phyloP scores from a whole-genome alignment of 2,113 vertebrate species.

The Myxocyprinus asiaticus region DNA sequence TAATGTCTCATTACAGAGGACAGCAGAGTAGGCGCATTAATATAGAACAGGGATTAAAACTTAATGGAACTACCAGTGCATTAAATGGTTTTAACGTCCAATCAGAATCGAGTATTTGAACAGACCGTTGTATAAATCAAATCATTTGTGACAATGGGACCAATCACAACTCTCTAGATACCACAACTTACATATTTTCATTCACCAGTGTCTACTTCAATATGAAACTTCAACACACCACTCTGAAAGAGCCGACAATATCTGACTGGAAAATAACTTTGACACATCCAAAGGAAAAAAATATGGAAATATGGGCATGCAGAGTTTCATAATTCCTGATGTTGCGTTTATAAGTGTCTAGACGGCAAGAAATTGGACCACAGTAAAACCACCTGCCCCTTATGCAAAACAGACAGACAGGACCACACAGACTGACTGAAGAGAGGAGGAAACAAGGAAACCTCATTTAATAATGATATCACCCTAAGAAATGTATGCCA shows the following conservation, averaged over 20 bases:
- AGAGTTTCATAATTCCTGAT: neutral
- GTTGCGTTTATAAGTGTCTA: slow-evolving; percentile 20
- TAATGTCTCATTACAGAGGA: too few relatives aligned
- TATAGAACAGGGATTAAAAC: too few relatives aligned
- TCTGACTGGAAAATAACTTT: neutral
- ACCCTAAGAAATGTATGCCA: slow-evolving; percentile 23
- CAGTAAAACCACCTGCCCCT: slow-evolving; percentile 1
- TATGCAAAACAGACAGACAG: slow-evolving; percentile 12
- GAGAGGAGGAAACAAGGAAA: neutral
- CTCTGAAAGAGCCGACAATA: neutral
- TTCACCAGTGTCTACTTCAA: too few relatives aligned
- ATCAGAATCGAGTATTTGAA: too few relatives aligned
- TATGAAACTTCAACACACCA: neutral
- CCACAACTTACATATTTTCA: neutral
- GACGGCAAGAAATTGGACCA: slow-evolving; percentile 4
- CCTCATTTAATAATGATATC: slow-evolving; percentile 6
- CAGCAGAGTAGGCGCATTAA: too few relatives aligned
- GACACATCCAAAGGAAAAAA: neutral
- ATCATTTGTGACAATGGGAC: neutral
- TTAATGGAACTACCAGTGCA: too few relatives aligned
- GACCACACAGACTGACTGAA: slow-evolving; percentile 34
- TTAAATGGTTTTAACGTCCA: too few relatives aligned
- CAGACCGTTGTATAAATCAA: too few relatives aligned
- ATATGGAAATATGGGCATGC: neutral
- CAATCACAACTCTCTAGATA: neutral